Base-by-base conservation (phyloP, 2,888 invertebrate species). In the Phasia obesa region DNA sequence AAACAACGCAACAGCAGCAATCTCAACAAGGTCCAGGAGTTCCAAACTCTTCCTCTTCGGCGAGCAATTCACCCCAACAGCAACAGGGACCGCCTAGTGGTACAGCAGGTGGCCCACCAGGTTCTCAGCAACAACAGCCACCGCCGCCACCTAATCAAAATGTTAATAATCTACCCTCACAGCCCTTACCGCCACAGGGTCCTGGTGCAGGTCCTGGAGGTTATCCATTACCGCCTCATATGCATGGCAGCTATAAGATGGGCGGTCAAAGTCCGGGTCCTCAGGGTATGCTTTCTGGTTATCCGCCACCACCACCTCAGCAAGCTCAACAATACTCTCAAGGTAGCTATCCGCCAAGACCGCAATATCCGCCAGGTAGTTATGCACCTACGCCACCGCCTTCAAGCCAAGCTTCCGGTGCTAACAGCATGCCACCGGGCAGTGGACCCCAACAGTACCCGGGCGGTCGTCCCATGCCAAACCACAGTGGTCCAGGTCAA, bases 181-280 rank as follows among this genome's bases (percentile, higher is more conserved):
- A 90, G 77, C 88, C 88, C 17, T 87, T 87, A 21, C 86, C 88
- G 5, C 89, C 88, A 47, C 88, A 88, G 25, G 84, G 87, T 71
- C 85, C 84, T 27, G 87, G 88, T 47, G 84, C 86, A 73, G 86
- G 84, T 31, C 78, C 87, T 27, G 88, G 88, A 85, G 89, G 89
- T 62, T 90, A 90, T 86, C 89, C 87, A 71, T 79, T 87, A 78
- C 87, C 89, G 57, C 88, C 90, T 86, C 92, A 92, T 87, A 91
- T 91, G 89, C 91, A 91, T 87, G 93, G 92, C 85, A 93, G 92
- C 87, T 95, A 94, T 88, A 94, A 94, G 91, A 92, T 93, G 92
- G 91, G 92, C 15, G 92, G 93, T 19, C 88, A 89, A 87, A 88
- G 93, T 88, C 93, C 93, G 86, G 89, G 89, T 77, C 90, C 92